A percentile compares a stretch with the other conserved stretches of the same genome.
Conservation (phyloP, 2,888 invertebrate species). For the Bembecia ichneumoniformis region DNA sequence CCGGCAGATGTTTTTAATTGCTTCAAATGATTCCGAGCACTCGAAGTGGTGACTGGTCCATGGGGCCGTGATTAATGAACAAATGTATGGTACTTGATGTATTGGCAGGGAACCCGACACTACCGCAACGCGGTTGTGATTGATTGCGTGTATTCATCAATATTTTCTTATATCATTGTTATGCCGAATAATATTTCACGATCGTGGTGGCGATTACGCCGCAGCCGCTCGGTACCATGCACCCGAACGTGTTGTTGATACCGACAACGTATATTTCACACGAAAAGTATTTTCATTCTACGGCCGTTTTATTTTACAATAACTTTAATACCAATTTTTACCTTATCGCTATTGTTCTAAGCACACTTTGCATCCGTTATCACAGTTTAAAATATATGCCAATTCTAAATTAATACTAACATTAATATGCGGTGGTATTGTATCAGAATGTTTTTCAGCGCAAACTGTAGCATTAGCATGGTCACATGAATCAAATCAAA, state of each 20-base stretch:
- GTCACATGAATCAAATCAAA: no score
- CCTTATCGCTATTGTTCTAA: no score
- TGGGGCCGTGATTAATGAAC: slow-evolving; percentile 20
- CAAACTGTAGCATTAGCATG: no score
- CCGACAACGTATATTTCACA: background rate
- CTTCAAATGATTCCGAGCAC: slow-evolving; percentile 9
- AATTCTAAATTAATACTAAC: no score
- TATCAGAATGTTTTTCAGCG: no score
- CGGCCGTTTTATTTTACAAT: no score
- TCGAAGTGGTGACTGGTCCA: slow-evolving; percentile 7
- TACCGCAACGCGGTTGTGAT: slow-evolving; percentile 18
- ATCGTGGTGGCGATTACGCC: slow-evolving; percentile 15
- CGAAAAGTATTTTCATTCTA: background rate
- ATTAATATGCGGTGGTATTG: no score
- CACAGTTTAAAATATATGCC: no score
- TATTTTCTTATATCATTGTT: slow-evolving; percentile 48
- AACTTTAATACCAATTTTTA: no score
- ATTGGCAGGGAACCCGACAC: slow-evolving; percentile 32
- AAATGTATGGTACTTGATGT: slow-evolving; percentile 20
- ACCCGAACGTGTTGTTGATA: slow-evolving; percentile 9
- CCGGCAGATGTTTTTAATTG: slow-evolving; percentile 33
- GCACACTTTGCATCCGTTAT: no score
- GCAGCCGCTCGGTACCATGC: no score
- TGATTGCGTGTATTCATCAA: slow-evolving; percentile 32
- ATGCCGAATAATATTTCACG: slow-evolving; percentile 35